phyloP scores from a whole-genome alignment of 2,888 invertebrate species.

The Apodemia zela region DNA sequence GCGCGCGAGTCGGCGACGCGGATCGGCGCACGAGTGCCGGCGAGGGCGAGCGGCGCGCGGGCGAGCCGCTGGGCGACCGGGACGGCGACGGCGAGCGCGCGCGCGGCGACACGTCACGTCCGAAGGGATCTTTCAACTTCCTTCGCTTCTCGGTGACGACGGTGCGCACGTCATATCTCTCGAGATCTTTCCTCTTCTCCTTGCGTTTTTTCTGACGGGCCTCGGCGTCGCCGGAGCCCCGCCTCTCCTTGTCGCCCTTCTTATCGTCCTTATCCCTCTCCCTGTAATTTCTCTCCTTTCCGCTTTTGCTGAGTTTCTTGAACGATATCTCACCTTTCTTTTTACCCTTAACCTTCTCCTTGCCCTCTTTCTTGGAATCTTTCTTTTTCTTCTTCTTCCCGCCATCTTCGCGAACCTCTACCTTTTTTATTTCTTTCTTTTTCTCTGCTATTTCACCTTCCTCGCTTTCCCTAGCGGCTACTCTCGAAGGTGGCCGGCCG shows the following conservation, averaged over 20 bases:
- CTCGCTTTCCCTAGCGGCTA: slow-evolving; percentile 60
- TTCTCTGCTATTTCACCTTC: slow-evolving; percentile 82
- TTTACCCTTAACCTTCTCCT: slow-evolving; percentile 61
- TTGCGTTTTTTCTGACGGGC: slow-evolving; percentile 62
- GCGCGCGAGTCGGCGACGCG: slow-evolving; percentile 32
- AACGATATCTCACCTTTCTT: slow-evolving; percentile 83
- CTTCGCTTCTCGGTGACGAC: slow-evolving; percentile 86
- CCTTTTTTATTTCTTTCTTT: slow-evolving; percentile 40
- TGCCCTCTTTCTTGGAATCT: slow-evolving; percentile 70
- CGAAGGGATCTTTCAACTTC: slow-evolving; percentile 87
- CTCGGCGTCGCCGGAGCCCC: slow-evolving; percentile 41
- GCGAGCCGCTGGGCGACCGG: slow-evolving; percentile 34
- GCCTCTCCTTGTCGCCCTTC: slow-evolving; percentile 50
- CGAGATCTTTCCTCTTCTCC: slow-evolving; percentile 87
- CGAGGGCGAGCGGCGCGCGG: slow-evolving; percentile 31
- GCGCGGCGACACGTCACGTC: slow-evolving; percentile 83
- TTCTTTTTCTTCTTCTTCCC: slow-evolving; percentile 75
- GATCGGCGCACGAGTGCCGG: slow-evolving; percentile 36
- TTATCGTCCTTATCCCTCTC: slow-evolving; percentile 73
- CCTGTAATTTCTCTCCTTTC: slow-evolving; percentile 89
- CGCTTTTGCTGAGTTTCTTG: slow-evolving; percentile 89
- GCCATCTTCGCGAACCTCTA: slow-evolving; percentile 41
- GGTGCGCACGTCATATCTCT: slow-evolving; percentile 90
- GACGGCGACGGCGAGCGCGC: slow-evolving; percentile 42
- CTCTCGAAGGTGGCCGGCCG: slow-evolving; percentile 43